Percentiles rank a stretch among this genome's conserved stretches.
Conservation (phyloP, 2,797 vertebrate genomes). For the Enteromius treurensis region DNA sequence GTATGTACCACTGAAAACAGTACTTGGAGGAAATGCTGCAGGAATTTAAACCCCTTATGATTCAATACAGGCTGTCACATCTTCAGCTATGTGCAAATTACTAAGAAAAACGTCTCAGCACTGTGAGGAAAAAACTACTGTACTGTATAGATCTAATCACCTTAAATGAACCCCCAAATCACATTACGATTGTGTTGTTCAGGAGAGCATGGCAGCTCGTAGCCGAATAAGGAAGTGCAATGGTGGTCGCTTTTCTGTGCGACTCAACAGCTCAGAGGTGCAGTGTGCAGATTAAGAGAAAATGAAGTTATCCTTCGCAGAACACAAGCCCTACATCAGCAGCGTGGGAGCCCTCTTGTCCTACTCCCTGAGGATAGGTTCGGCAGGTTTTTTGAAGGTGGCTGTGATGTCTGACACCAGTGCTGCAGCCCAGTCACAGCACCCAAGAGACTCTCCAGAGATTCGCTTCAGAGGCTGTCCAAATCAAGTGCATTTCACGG, state of each 20-base stretch:
- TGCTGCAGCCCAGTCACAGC: slow-evolving; percentile 47
- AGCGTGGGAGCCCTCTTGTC: slow-evolving; percentile 4
- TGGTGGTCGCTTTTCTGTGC: slow-evolving; percentile 37
- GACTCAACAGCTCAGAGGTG: slow-evolving; percentile 34
- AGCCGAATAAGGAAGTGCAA: slow-evolving; percentile 26
- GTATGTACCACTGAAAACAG: not conserved
- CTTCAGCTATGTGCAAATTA: slow-evolving; percentile 22
- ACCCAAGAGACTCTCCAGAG: slow-evolving; percentile 44
- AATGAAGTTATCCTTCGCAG: slow-evolving; percentile 51
- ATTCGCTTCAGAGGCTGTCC: slow-evolving; percentile 59
- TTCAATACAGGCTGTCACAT: slow-evolving; percentile 15
- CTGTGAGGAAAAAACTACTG: slow-evolving; percentile 31
- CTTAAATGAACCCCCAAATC: slow-evolving; percentile 41
- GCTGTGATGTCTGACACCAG: slow-evolving; percentile 63
- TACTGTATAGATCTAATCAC: slow-evolving; percentile 39
- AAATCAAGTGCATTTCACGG: slow-evolving; percentile 49
- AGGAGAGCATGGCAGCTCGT: slow-evolving; percentile 38
- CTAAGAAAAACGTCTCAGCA: slow-evolving; percentile 25
- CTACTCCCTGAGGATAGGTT: slow-evolving; percentile 51
- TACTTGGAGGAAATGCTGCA: slow-evolving; percentile 5
- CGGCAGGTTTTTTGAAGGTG: slow-evolving; percentile 56
- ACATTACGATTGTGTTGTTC: slow-evolving; percentile 48
- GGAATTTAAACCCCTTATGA: slow-evolving; percentile 4
- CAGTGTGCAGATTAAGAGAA: slow-evolving; percentile 43
- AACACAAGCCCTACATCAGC: slow-evolving; percentile 41